Percentiles rank a stretch among this genome's conserved stretches.
phyloP scores from a whole-genome alignment of 2,113 vertebrate species.

The Calyptomena viridis region DNA sequence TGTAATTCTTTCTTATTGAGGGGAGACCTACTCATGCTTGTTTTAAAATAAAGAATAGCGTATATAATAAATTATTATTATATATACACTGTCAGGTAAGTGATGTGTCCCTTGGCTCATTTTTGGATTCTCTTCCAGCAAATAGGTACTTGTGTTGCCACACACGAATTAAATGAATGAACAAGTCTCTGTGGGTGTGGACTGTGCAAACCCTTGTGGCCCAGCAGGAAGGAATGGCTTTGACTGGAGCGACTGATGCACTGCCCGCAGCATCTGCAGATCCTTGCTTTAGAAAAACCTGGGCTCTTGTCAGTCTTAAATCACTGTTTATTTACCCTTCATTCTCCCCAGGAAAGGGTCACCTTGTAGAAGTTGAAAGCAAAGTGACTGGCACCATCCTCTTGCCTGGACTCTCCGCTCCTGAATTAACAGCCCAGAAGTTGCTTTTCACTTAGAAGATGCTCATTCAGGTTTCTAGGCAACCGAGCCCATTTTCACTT shows the following conservation, averaged over 20 bases:
- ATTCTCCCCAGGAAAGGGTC: background rate
- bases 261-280: background rate
- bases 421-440: conserved; percentile 40
- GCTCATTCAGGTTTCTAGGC: conserved; percentile 67
- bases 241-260: background rate
- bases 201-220: background rate
- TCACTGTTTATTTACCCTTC: background rate
- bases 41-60: background rate
- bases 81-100: background rate
- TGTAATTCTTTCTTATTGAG: background rate
- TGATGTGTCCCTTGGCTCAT: background rate
- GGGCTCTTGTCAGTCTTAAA: background rate
- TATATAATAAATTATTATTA: background rate
- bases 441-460: conserved; percentile 51
- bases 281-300: background rate
- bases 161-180: background rate
- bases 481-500: conserved; percentile 61
- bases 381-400: background rate
- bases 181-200: background rate
- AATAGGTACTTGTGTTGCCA: background rate
- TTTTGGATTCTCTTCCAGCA: background rate
- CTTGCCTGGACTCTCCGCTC: background rate
- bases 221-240: background rate
- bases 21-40: background rate
- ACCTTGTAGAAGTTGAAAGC: background rate